Percentiles rank a stretch among this genome's conserved stretches.
Conservation (phyloP, 2,113 vertebrate genomes). For the Odobenus rosmarus region DNA sequence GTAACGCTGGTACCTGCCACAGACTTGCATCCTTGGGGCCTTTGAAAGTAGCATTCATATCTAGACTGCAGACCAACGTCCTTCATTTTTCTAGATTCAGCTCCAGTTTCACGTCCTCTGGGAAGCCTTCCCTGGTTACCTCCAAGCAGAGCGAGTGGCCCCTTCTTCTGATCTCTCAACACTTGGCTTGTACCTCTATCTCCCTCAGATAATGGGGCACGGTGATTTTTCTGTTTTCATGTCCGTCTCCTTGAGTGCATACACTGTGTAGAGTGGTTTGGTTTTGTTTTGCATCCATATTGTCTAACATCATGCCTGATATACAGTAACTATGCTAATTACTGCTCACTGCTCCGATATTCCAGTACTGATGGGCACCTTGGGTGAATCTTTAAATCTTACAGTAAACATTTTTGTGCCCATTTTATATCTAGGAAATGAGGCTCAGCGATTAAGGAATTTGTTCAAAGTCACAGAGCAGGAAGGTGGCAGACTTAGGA, state of each 20-base stretch:
- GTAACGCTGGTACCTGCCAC: background rate
- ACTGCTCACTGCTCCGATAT: background rate
- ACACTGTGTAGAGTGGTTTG: background rate
- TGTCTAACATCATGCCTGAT: background rate
- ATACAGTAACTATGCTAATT: background rate
- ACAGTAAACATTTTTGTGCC: background rate
- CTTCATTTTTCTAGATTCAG: background rate
- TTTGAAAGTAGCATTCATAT: background rate
- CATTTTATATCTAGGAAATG: background rate
- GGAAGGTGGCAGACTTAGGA: background rate
- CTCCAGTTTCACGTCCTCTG: background rate
- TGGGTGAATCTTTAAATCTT: background rate
- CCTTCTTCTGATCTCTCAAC: background rate
- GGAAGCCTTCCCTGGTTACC: background rate
- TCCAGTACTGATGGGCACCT: background rate
- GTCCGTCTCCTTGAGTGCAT: fast-evolving
- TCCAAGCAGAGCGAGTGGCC: background rate
- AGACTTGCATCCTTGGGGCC: background rate
- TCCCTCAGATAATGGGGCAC: background rate
- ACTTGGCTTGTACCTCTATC: background rate
- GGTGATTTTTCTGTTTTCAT: background rate
- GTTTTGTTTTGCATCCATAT: background rate
- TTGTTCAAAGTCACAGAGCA: background rate
- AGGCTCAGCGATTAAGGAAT: background rate
- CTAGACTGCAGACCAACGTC: background rate